Conservation (phyloP, 2,113 vertebrate species). For the Calcarius ornatus region DNA sequence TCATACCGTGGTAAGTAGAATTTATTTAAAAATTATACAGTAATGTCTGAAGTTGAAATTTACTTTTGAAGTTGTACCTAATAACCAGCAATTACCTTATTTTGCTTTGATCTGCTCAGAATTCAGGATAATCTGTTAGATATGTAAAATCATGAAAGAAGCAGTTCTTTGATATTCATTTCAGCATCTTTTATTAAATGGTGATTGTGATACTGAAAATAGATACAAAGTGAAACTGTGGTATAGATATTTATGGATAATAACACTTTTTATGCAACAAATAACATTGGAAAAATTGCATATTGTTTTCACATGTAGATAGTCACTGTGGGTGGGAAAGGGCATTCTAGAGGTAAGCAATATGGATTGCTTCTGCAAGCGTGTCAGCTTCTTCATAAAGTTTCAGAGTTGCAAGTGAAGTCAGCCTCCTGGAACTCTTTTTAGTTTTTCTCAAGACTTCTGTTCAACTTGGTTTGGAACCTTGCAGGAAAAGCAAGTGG, state of each 20-base stretch:
- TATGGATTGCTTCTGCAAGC: not conserved
- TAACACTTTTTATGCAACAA: not conserved
- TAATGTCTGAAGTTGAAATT: not conserved
- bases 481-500: not conserved
- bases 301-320: not conserved
- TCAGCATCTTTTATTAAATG: not conserved
- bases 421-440: not conserved
- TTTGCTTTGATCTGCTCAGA: not conserved
- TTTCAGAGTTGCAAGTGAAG: not conserved
- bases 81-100: not conserved
- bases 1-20: constrained; percentile 89
- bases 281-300: not conserved
- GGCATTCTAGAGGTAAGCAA: not conserved
- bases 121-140: not conserved
- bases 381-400: not conserved
- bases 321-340: not conserved
- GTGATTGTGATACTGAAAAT: not conserved
- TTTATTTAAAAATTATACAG: not conserved
- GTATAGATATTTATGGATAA: not conserved
- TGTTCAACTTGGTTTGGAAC: not conserved
- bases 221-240: not conserved
- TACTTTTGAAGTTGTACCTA: not conserved
- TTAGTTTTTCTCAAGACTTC: not conserved
- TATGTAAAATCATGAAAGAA: not conserved
- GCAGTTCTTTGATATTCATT: not conserved